Percentiles rank a stretch among this genome's conserved stretches.
Conservation (phyloP, 2,113 vertebrate genomes). For the Origma solitaria region DNA sequence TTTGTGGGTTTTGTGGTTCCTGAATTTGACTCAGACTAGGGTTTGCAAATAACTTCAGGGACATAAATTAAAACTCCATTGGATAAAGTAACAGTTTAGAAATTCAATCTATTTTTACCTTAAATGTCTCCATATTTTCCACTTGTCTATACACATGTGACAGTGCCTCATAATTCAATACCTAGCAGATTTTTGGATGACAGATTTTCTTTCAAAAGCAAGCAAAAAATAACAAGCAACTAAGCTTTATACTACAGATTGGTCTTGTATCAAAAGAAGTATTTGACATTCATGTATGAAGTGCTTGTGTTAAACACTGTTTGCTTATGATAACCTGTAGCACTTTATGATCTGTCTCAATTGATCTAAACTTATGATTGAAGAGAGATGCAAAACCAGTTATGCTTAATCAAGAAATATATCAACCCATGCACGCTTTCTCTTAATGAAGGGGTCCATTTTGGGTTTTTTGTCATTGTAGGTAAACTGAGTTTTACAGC, state of each 20-base stretch:
- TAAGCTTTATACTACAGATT: neutral
- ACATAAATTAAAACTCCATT: neutral
- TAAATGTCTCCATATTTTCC: neutral
- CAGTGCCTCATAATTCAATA: neutral
- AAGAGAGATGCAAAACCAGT: neutral
- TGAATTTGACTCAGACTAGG: neutral
- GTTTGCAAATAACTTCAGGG: neutral
- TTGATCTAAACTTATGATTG: neutral
- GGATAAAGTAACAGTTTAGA: neutral
- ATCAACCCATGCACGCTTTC: neutral
- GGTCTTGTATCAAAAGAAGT: neutral
- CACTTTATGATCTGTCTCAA: neutral
- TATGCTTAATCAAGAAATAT: neutral
- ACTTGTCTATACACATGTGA: neutral
- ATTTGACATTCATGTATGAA: neutral
- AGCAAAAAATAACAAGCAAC: neutral
- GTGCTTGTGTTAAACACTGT: neutral
- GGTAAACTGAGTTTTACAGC: neutral
- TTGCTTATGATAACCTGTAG: neutral
- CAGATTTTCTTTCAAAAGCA: neutral
- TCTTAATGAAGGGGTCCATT: rapidly evolving
- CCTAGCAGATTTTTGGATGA: neutral
- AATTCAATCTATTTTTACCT: neutral
- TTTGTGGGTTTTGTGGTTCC: neutral
- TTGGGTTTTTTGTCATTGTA: neutral